Evolutionary conservation across 2,797 vertebrate species (phyloP), one percentile per base, ranked within the genome.

Genomic region (Poliocrania exsul): DNA sequence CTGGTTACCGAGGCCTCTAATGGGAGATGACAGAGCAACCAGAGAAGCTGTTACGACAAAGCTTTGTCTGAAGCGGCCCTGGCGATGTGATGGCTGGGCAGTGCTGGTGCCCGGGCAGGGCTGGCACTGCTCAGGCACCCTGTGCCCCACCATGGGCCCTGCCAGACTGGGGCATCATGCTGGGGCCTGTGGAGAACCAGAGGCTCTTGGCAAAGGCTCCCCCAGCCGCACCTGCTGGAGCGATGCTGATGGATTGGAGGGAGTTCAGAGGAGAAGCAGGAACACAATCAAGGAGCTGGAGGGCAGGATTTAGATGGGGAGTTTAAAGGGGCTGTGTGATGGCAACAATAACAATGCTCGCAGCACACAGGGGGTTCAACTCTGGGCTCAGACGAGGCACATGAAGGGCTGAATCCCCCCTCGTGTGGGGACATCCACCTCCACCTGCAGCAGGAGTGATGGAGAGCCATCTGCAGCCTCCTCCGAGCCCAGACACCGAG

Each of bases 1-100:
- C 96, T 64, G 42, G 92, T 97, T 96, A 95, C 94, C 64, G 16
- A n/a, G 82, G 95, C 80, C 85, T 95, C 92, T 96, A 93, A 96
- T 95, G 95, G 95, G 93, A 94, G 85, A 93, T 40, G 95, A 93
- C 95, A 81, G 93, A 71, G 85, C 84, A 71, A 47, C 84, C 94
- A 64, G 92, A 82, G 91, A 74, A 81, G 95, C 93, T 80, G 84
- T 90, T 81, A 33, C 4, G 35, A 84, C 91, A 67, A 13, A 54
- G 94, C 88, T 79, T 86, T 81, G 92, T 90, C 78, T 81, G 94
- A 70, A 79, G 82, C 15, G 14, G 57, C 92, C 62, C 57, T 23
- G 94, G 86, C 18, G 15, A 70, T 38, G 24, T 1, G 7, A 23
- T 33, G 19, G 2, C 29, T 20, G 49, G 10, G 35, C 35, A 6